These are phyloP conservation scores for Carapus acus DNA, from an alignment of 2,797 vertebrate genomes.

Conservation along the genomic window DNA sequence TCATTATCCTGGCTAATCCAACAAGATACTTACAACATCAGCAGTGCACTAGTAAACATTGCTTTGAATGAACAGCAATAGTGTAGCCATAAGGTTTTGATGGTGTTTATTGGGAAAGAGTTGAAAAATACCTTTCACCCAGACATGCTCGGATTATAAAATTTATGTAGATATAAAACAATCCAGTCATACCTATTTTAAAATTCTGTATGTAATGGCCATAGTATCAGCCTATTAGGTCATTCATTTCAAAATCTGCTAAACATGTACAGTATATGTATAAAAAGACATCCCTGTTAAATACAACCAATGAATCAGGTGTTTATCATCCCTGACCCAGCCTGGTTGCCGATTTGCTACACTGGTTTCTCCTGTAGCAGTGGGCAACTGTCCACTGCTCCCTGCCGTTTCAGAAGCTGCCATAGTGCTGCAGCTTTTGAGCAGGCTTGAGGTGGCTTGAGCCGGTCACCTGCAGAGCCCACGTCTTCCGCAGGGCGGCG, in stretches of 20 bases:
- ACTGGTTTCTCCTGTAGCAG: slow-evolving; percentile 75
- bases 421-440: slow-evolving; percentile 67
- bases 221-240: neutral
- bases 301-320: slow-evolving; percentile 10
- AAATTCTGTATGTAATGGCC: slow-evolving; percentile 8
- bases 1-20: neutral
- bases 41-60: neutral
- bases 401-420: slow-evolving; percentile 61
- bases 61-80: too few species aligned
- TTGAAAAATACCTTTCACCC: slow-evolving; percentile 20
- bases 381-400: slow-evolving; percentile 70
- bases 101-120: slow-evolving; percentile 52
- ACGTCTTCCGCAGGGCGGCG: slow-evolving; percentile 57
- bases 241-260: slow-evolving; percentile 5
- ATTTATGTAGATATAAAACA: slow-evolving; percentile 34
- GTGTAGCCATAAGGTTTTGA: slow-evolving; percentile 8
- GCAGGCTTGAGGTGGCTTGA: slow-evolving; percentile 35
- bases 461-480: slow-evolving; percentile 27
- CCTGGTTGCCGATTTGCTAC: slow-evolving; percentile 47
- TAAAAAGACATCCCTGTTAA: slow-evolving; percentile 43
- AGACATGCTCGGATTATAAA: slow-evolving; percentile 12
- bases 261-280: slow-evolving; percentile 37
- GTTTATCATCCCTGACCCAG: slow-evolving; percentile 10
- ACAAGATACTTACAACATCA: neutral
- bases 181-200: too few species aligned